Conservation (phyloP, 2,113 vertebrate genomes). For the Erpornis zantholeuca region DNA sequence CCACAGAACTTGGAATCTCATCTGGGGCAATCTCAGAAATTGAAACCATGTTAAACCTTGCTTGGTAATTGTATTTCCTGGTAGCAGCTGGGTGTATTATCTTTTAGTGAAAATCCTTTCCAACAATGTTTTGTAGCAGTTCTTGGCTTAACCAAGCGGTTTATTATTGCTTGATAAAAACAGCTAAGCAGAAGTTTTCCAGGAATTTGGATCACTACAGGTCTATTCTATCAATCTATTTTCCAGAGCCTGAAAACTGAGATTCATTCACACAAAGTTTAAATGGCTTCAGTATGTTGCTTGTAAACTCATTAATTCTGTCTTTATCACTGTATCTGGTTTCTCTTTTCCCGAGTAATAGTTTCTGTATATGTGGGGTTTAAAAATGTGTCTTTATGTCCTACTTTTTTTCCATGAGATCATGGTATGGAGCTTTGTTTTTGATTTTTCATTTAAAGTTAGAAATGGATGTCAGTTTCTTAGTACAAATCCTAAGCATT, state of each 20-base stretch:
- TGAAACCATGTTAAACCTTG: not conserved
- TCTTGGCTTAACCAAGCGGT: not conserved
- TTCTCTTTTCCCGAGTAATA: constrained; percentile 37
- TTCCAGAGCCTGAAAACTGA: constrained; percentile 39
- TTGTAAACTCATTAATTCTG: constrained; percentile 38
- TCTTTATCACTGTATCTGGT: constrained; percentile 29
- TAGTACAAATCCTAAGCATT: not conserved
- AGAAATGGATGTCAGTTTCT: not conserved
- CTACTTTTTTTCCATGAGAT: constrained; percentile 1
- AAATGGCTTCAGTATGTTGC: constrained; percentile 25
- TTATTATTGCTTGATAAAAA: not conserved
- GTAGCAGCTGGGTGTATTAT: constrained; percentile 19
- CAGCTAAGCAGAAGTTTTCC: not conserved
- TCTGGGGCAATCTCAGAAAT: not conserved
- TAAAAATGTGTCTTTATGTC: constrained; percentile 34
- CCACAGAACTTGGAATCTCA: not conserved
- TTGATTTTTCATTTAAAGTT: constrained; percentile 5
- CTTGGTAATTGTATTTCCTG: constrained; percentile 6
- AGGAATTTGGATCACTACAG: not conserved
- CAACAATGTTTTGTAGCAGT: not conserved
- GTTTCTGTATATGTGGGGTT: constrained; percentile 5
- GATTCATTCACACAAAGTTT: not conserved
- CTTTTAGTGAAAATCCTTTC: constrained; percentile 10
- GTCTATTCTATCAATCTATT: not conserved
- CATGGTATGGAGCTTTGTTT: not conserved